Evolutionary conservation across 2,888 invertebrate genomes (phyloP).

Genomic region (Aquatica leii): DNA sequence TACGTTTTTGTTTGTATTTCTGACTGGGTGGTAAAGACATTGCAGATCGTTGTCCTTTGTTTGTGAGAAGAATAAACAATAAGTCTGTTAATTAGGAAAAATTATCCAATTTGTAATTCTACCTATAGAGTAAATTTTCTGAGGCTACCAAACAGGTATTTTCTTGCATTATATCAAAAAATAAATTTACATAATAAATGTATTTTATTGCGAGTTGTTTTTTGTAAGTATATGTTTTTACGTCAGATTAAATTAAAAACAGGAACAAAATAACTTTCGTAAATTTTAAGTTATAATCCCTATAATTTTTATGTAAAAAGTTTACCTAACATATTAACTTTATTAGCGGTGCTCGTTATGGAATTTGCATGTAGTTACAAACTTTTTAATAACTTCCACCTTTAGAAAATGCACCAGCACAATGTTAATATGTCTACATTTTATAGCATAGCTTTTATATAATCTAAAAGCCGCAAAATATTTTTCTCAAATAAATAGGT

Average conservation of each 20-base stretch:
- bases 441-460: constrained; percentile 37
- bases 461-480: constrained; percentile 11
- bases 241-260: constrained; percentile 15
- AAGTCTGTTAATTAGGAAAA: constrained; percentile 26
- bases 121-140: constrained; percentile 5
- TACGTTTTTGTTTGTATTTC: constrained; percentile 26
- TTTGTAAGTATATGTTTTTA: constrained; percentile 12
- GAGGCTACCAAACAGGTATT: constrained; percentile 3
- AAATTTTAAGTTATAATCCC: constrained; percentile 29
- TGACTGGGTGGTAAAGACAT: constrained; percentile 30
- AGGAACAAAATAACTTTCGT: constrained; percentile 16
- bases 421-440: constrained; percentile 42
- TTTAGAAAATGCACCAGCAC: constrained; percentile 43
- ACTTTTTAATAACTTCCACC: constrained; percentile 51
- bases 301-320: constrained; percentile 34
- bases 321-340: constrained; percentile 36
- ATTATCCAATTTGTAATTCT: constrained; percentile 22
- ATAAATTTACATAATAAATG: background rate
- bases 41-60: constrained; percentile 26
- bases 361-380: constrained; percentile 52
- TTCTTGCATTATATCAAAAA: background rate
- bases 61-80: constrained; percentile 26
- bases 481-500: constrained; percentile 29
- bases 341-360: constrained; percentile 42
- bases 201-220: background rate